Evolutionary conservation across 1,140 invertebrate species (phyloP).

Genomic region (Drosophila prosaltans): DNA sequence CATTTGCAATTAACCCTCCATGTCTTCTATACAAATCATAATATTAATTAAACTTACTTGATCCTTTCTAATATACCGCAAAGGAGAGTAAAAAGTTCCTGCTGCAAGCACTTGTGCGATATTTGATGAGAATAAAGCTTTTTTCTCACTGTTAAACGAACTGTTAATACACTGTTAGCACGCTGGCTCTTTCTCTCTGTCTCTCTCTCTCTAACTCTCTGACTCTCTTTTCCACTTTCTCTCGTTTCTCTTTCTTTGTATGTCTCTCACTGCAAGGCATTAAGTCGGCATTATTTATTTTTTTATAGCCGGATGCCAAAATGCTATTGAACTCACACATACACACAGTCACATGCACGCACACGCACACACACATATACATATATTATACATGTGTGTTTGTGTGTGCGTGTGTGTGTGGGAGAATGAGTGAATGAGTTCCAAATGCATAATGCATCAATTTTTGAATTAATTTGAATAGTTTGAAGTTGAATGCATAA

Average conservation of each 20-base stretch:
- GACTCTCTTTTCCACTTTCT: background rate
- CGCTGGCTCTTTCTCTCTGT: background rate
- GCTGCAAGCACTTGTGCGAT: background rate
- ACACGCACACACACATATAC: background rate
- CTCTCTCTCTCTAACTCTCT: background rate
- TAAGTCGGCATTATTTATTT: slow-evolving; percentile 71
- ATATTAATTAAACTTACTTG: background rate
- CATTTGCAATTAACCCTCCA: too few relatives aligned
- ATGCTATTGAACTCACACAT: slow-evolving; percentile 75
- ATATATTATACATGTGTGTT: too few relatives aligned
- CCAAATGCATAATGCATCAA: background rate
- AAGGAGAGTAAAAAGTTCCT: background rate
- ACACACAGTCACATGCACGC: slow-evolving; percentile 21
- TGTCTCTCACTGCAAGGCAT: slow-evolving; percentile 49
- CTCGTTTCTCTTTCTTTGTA: slow-evolving; percentile 10
- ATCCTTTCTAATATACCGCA: background rate
- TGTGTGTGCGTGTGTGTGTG: background rate
- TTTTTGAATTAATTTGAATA: slow-evolving; percentile 10
- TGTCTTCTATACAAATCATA: too few relatives aligned
- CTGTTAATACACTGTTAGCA: slow-evolving; percentile 8
- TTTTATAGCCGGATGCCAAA: slow-evolving; percentile 67
- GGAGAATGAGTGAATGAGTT: slow-evolving; percentile 6
- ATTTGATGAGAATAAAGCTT: slow-evolving; percentile 5
- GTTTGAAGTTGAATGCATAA: slow-evolving; percentile 10
- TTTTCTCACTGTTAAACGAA: background rate